A percentile compares a stretch with the other conserved stretches of the same genome.
Conservation (phyloP, 2,888 invertebrate species). For the Melikaiella ostensackeni region DNA sequence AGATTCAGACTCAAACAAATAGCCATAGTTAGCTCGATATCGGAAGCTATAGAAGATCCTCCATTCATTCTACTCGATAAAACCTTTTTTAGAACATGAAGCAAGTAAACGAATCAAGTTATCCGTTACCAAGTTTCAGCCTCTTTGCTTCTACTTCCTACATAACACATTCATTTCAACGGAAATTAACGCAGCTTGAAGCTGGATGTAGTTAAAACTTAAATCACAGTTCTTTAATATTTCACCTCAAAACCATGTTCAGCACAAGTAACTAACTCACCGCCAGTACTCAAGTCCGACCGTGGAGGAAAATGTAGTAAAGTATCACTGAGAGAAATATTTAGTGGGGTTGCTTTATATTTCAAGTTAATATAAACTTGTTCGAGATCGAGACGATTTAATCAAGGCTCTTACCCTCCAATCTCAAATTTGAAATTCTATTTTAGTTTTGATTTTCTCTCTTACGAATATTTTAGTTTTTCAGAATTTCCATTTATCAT, state of each 20-base stretch:
- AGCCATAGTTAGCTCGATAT: background rate
- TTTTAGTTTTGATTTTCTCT: background rate
- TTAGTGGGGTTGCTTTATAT: slow-evolving; percentile 18
- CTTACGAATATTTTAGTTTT: background rate
- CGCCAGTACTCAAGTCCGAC: slow-evolving; percentile 5
- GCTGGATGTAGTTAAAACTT: slow-evolving; percentile 18
- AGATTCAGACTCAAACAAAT: slow-evolving; percentile 24
- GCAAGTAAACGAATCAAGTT: background rate
- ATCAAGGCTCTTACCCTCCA: background rate
- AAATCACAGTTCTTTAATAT: slow-evolving; percentile 35
- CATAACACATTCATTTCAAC: background rate
- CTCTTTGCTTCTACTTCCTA: background rate
- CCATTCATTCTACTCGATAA: background rate
- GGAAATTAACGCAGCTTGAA: background rate
- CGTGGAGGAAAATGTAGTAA: slow-evolving; percentile 7
- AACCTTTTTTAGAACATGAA: background rate
- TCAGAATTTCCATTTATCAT: too few species aligned
- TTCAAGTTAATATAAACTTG: slow-evolving; percentile 32
- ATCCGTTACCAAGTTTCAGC: background rate
- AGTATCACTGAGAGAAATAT: slow-evolving; percentile 33
- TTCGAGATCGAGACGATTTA: slow-evolving; percentile 21
- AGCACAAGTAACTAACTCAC: slow-evolving; percentile 27
- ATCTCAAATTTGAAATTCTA: slow-evolving; percentile 3
- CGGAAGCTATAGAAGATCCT: background rate
- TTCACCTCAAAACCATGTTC: slow-evolving; percentile 17